These are phyloP conservation scores for Sebastiscus albofasciatus DNA, from an alignment of 2,797 vertebrate genomes.

Conservation along the genomic window DNA sequence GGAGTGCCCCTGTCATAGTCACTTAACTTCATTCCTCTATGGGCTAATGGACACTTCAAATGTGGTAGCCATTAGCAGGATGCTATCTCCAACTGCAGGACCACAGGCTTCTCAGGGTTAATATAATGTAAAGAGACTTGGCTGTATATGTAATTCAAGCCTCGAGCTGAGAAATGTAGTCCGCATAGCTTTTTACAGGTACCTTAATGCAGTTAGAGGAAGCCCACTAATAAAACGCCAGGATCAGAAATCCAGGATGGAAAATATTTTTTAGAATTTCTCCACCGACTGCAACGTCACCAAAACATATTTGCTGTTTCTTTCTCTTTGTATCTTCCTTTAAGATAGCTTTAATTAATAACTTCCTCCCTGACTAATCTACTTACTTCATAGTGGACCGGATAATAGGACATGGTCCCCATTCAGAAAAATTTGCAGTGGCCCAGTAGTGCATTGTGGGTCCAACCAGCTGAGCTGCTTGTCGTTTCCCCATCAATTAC, in stretches of 20 bases:
- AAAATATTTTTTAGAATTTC: neutral
- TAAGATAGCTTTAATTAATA: constrained; percentile 55
- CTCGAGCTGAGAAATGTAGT: neutral
- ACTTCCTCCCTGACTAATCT: constrained; percentile 63
- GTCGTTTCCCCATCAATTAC: constrained; percentile 83
- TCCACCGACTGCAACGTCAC: neutral
- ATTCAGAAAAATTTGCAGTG: constrained; percentile 43
- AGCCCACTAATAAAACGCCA: neutral
- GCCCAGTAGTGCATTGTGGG: constrained; percentile 36
- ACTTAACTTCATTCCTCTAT: constrained; percentile 84
- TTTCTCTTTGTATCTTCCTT: constrained; percentile 8
- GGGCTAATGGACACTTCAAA: constrained; percentile 82
- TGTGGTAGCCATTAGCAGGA: constrained; percentile 74
- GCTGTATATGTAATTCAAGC: constrained; percentile 4
- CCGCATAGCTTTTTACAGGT: neutral
- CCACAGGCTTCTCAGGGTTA: constrained; percentile 33
- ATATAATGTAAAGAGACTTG: constrained; percentile 27
- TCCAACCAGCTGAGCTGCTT: constrained; percentile 63
- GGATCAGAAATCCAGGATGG: neutral
- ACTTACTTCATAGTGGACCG: constrained; percentile 47
- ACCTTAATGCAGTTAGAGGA: neutral
- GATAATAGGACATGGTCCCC: constrained; percentile 56
- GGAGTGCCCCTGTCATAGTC: constrained; percentile 83
- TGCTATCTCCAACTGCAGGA: constrained; percentile 53
- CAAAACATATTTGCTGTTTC: neutral